phyloP scores from a whole-genome alignment of 2,113 vertebrate species.

The Chelonoidis abingdonii region DNA sequence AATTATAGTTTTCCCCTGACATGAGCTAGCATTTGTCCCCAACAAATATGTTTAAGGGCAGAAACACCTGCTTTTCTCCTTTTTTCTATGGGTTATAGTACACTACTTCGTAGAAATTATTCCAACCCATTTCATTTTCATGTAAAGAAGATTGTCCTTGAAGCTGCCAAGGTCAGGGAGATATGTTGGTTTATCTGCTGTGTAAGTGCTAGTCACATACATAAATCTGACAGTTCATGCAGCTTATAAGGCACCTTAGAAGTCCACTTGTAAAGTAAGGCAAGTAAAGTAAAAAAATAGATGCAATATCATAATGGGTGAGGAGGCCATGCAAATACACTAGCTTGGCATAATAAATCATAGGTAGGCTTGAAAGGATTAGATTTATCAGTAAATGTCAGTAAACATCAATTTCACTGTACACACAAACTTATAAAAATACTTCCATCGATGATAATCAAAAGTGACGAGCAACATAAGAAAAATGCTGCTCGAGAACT shows the following conservation, averaged over 20 bases:
- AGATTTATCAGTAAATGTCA: background rate
- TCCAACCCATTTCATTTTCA: background rate
- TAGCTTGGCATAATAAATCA: background rate
- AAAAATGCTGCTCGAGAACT: background rate
- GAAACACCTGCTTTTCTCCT: background rate
- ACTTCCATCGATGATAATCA: background rate
- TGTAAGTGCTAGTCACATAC: background rate
- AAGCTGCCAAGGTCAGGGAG: background rate
- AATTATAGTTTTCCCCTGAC: fast-evolving
- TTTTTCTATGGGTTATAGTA: background rate
- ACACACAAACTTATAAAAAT: background rate
- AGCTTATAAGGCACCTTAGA: background rate
- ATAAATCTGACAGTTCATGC: background rate
- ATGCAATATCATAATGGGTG: background rate
- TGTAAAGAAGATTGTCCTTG: background rate
- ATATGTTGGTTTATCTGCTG: background rate
- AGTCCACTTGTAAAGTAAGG: background rate
- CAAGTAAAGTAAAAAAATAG: background rate
- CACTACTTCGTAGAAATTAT: background rate
- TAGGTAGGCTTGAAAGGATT: background rate
- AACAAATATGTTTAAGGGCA: background rate
- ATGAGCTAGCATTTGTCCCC: background rate
- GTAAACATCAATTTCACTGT: background rate
- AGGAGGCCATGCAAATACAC: conserved; percentile 24
- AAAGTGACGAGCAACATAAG: background rate